A percentile compares a stretch with the other conserved stretches of the same genome.
Evolutionary conservation across 2,797 vertebrate genomes (phyloP).

Genomic region (Rhinella marina): DNA sequence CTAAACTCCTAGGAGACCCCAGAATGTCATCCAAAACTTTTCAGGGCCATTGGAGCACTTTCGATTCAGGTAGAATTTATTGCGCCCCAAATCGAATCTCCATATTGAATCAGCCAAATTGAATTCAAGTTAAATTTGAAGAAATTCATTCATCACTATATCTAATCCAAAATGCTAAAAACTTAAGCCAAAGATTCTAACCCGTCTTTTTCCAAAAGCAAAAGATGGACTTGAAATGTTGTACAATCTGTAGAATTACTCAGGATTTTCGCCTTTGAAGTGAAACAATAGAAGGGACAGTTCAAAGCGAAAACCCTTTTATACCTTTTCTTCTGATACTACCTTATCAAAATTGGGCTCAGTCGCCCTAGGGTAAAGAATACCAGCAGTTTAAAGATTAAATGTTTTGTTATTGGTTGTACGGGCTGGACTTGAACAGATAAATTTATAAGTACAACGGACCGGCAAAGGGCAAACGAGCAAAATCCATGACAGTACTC

Average conservation of each 20-base stretch:
- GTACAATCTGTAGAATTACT: background rate
- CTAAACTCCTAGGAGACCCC: too few species aligned
- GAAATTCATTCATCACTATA: too few species aligned
- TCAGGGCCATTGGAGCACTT: too few species aligned
- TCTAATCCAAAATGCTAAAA: background rate
- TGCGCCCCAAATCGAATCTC: too few species aligned
- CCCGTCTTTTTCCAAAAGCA: background rate
- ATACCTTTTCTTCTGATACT: constrained; percentile 30
- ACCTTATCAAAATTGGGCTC: constrained; percentile 40
- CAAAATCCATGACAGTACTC: constrained; percentile 76
- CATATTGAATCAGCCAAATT: too few species aligned
- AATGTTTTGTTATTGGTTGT: constrained; percentile 73
- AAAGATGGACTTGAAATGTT: background rate
- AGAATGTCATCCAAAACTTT: too few species aligned
- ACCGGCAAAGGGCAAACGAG: constrained; percentile 78
- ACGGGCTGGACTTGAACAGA: constrained; percentile 70
- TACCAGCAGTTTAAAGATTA: constrained; percentile 72
- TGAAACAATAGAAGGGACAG: constrained; percentile 31
- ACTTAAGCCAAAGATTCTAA: background rate
- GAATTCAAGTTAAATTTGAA: too few species aligned
- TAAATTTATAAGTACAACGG: constrained; percentile 73
- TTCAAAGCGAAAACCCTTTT: background rate
- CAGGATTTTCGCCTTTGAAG: background rate
- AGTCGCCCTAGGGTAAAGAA: constrained; percentile 64
- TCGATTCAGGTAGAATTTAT: too few species aligned